Percentiles rank a stretch among this genome's conserved stretches.
These are phyloP conservation scores for Megalonaias nervosa DNA, from an alignment of 1,140 invertebrate species.

Conservation along the genomic window DNA sequence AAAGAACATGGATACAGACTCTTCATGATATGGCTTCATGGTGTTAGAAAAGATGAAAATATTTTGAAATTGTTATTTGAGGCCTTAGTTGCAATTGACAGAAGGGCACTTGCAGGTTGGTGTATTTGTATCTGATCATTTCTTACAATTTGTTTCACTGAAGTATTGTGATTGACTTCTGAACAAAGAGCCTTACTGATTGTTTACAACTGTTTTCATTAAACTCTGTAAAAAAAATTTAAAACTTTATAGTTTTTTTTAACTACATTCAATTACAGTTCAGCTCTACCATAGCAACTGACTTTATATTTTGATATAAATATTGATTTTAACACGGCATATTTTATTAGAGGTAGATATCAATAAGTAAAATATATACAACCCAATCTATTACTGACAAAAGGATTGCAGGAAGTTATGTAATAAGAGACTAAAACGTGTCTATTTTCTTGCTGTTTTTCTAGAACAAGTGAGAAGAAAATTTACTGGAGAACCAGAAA, in stretches of 20 bases:
- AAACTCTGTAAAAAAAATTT: not conserved
- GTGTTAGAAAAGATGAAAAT: conserved; percentile 77
- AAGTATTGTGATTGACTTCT: not conserved
- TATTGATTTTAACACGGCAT: not conserved
- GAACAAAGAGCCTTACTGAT: not conserved
- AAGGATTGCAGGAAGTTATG: not conserved
- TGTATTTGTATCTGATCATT: not conserved
- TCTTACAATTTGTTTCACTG: not conserved
- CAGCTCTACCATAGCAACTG: not conserved
- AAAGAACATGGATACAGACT: conserved; percentile 83
- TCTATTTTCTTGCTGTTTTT: conserved; percentile 15
- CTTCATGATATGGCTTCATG: conserved; percentile 81
- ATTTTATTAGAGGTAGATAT: not conserved
- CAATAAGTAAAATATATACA: not conserved
- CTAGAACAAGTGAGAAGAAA: conserved; percentile 43
- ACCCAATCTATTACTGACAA: too few relatives aligned
- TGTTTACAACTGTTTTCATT: not conserved
- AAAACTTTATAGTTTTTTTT: not conserved
- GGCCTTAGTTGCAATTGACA: conserved; percentile 76
- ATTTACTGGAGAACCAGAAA: conserved; percentile 36
- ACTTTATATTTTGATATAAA: not conserved
- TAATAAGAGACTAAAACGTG: not conserved
- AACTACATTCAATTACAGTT: not conserved
- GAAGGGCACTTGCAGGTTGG: conserved; percentile 76
- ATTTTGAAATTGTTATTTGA: conserved; percentile 79